Conservation (phyloP, 1,140 invertebrate species). For the Cheumatopsyche charites region DNA sequence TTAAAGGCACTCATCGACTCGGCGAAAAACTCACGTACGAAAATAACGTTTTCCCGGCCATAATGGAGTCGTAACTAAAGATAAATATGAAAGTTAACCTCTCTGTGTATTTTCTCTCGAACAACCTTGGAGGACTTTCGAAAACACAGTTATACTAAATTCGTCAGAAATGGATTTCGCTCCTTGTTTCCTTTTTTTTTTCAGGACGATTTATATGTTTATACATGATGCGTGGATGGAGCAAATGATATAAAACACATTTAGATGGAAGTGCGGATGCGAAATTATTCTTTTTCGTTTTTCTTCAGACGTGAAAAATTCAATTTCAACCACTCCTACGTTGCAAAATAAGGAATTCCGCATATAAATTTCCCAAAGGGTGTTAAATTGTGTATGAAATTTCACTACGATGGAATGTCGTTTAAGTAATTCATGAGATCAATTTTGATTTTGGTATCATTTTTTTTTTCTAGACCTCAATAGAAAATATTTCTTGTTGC, state of each 20-base stretch:
- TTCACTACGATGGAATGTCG: background rate
- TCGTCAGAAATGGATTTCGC: background rate
- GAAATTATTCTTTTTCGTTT: too few relatives aligned
- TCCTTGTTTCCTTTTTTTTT: background rate
- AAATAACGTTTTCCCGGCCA: background rate
- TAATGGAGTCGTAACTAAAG: constrained; percentile 10
- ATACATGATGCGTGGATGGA: too few relatives aligned
- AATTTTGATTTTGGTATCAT: too few relatives aligned
- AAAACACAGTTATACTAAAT: background rate
- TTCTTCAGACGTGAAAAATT: background rate
- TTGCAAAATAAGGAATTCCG: background rate
- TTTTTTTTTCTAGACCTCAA: too few relatives aligned
- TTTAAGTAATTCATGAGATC: background rate
- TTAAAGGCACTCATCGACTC: constrained; percentile 13
- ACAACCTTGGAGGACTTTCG: background rate
- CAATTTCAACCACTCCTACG: background rate
- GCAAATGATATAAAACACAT: too few relatives aligned
- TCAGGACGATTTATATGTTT: background rate
- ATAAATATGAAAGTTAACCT: constrained; percentile 5
- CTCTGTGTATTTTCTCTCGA: background rate
- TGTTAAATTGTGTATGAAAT: constrained; percentile 2
- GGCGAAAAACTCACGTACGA: constrained; percentile 5
- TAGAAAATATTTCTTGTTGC: too few relatives aligned
- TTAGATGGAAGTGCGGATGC: too few relatives aligned
- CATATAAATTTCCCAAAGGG: background rate